Evolutionary conservation across 2,888 invertebrate species (phyloP).

Genomic region (Orthosia gracilis): DNA sequence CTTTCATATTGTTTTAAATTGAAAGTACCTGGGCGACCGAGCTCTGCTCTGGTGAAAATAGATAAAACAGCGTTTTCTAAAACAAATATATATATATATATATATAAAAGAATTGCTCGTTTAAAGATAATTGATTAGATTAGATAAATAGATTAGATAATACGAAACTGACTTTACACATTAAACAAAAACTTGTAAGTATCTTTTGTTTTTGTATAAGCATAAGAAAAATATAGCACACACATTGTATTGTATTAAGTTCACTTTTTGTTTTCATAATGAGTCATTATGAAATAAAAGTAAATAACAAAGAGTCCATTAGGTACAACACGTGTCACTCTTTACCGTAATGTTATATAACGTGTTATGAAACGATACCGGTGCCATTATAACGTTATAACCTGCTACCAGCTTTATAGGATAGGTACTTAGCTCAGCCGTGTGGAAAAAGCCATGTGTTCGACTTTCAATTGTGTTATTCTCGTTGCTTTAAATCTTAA

Average conservation of each 20-base stretch:
- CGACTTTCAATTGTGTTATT: constrained; percentile 3
- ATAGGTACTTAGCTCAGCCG: constrained; percentile 36
- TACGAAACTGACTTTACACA: not conserved
- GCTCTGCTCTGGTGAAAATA: too few relatives aligned
- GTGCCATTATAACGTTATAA: constrained; percentile 24
- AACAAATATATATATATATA: too few relatives aligned
- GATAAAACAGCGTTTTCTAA: too few relatives aligned
- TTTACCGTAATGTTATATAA: constrained; percentile 36
- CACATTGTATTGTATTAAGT: constrained; percentile 7
- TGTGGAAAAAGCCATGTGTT: constrained; percentile 28
- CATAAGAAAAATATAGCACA: constrained; percentile 7
- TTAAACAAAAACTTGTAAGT: not conserved
- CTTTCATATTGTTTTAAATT: constrained; percentile 16
- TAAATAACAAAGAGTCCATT: constrained; percentile 25
- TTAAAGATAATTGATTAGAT: too few relatives aligned
- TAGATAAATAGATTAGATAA: too few relatives aligned
- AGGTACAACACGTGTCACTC: constrained; percentile 28
- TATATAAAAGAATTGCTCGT: too few relatives aligned
- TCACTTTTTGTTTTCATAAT: constrained; percentile 36
- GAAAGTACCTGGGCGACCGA: too few relatives aligned
- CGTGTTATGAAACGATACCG: constrained; percentile 32
- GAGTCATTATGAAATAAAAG: constrained; percentile 6
- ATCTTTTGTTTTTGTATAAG: not conserved
- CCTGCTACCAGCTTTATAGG: constrained; percentile 28
- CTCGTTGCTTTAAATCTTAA: not conserved